Conservation (phyloP, 2,113 vertebrate genomes). For the Ifrita kowaldi region DNA sequence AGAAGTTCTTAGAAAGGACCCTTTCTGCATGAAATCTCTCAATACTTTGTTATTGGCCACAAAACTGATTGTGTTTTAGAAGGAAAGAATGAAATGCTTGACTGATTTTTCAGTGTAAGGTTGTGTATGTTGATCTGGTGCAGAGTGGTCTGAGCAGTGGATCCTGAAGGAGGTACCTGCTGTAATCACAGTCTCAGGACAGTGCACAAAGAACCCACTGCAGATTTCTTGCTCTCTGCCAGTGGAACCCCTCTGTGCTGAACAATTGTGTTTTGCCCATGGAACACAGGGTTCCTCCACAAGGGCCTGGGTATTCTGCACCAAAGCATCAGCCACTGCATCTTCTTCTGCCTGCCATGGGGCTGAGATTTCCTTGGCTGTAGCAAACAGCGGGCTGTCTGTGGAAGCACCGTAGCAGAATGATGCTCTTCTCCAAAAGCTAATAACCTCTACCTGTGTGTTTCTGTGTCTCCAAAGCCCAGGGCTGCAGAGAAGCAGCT, state of each 20-base stretch:
- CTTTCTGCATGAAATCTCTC: not conserved
- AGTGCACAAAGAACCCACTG: fast-evolving
- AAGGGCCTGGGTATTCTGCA: not conserved
- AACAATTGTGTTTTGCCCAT: not conserved
- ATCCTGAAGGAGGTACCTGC: not conserved
- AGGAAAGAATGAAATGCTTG: not conserved
- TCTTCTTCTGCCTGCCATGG: not conserved
- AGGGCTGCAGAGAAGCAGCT: not conserved
- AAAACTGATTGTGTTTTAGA: not conserved
- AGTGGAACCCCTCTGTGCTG: not conserved
- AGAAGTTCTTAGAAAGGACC: not conserved
- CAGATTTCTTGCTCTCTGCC: not conserved
- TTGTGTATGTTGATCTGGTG: not conserved
- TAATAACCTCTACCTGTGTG: not conserved
- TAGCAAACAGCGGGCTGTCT: not conserved
- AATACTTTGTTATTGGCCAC: not conserved
- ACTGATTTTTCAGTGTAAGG: not conserved
- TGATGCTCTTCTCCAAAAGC: not conserved
- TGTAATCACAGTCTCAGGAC: not conserved
- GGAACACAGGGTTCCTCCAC: not conserved
- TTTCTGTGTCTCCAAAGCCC: not conserved
- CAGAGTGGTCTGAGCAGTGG: not conserved
- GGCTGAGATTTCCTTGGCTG: not conserved
- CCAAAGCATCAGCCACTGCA: not conserved
- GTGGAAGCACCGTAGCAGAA: not conserved